Percentiles rank a stretch among this genome's conserved stretches.
phyloP scores from a whole-genome alignment of 2,797 vertebrate genomes.

The Poecilia velifera region DNA sequence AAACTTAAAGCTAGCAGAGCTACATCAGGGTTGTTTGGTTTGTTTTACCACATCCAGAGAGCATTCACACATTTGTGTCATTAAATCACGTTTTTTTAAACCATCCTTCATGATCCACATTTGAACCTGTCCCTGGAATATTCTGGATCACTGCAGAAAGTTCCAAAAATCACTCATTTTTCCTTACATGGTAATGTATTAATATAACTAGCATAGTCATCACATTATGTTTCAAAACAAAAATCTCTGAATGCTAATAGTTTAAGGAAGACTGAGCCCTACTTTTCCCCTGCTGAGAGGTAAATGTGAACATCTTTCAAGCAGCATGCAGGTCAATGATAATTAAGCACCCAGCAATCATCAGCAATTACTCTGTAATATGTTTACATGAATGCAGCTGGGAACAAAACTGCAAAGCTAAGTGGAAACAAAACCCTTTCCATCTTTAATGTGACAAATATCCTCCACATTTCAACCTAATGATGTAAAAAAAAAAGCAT shows the following conservation, averaged over 20 bases:
- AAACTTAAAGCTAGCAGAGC: neutral
- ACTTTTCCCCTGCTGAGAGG: neutral
- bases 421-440: neutral
- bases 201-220: neutral
- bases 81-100: neutral
- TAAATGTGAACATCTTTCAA: neutral
- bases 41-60: neutral
- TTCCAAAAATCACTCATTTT: neutral
- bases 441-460: neutral
- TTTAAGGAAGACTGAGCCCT: neutral
- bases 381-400: constrained; percentile 1
- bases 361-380: neutral
- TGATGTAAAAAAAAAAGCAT: neutral
- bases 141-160: neutral
- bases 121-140: neutral
- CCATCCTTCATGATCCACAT: neutral
- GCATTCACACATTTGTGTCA: neutral
- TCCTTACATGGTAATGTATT: neutral
- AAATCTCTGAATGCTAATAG: neutral
- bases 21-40: neutral
- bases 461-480: neutral
- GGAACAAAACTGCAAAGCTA: neutral
- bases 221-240: neutral
- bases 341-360: neutral
- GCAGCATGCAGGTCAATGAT: neutral